Conservation (phyloP, 1,140 invertebrate genomes). For the Solenopsis fugax region DNA sequence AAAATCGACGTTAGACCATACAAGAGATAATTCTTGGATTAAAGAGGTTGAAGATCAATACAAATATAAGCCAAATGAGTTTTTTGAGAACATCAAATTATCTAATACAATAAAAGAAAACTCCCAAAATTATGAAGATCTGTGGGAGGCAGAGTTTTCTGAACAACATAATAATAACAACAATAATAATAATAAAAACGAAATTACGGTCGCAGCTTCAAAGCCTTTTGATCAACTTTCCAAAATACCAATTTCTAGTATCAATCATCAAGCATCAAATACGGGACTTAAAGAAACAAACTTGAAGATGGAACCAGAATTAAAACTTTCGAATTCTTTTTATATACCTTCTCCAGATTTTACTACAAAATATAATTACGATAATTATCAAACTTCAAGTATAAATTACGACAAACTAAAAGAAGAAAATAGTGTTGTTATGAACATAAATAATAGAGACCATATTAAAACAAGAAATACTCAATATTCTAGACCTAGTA, state of each 20-base stretch:
- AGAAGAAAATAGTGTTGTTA: neutral
- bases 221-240: neutral
- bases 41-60: slow-evolving; percentile 50
- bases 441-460: neutral
- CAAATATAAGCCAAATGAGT: slow-evolving; percentile 57
- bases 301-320: neutral
- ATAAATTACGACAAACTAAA: neutral
- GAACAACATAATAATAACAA: slow-evolving; percentile 36
- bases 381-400: slow-evolving; percentile 14
- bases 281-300: neutral
- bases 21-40: slow-evolving; percentile 50
- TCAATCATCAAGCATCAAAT: slow-evolving; percentile 10
- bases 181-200: neutral
- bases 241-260: slow-evolving; percentile 1
- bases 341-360: neutral
- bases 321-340: neutral
- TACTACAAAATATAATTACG: neutral
- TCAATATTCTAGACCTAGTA: neutral
- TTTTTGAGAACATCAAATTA: slow-evolving; percentile 53
- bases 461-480: neutral
- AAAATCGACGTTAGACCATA: neutral
- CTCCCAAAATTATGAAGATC: slow-evolving; percentile 46
- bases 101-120: slow-evolving; percentile 6
- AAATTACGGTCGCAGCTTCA: neutral
- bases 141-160: slow-evolving; percentile 67